These are phyloP conservation scores for Vanacampus margaritifer DNA, from an alignment of 2,113 vertebrate species.

Conservation along the genomic window DNA sequence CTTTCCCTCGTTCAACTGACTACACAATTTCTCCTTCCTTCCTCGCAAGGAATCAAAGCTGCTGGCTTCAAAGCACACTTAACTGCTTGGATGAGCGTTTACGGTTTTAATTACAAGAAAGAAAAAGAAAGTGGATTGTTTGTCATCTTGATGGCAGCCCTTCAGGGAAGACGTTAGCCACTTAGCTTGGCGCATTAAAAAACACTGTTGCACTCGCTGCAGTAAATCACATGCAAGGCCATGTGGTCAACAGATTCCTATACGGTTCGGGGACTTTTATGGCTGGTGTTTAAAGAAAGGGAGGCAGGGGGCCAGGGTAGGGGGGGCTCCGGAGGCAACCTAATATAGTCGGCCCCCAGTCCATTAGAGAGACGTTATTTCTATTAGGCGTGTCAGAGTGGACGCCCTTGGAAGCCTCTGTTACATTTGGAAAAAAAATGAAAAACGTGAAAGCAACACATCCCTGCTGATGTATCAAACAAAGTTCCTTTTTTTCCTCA, in stretches of 20 bases:
- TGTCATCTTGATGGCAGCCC: neutral
- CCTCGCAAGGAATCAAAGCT: neutral
- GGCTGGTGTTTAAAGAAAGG: slow-evolving; percentile 68
- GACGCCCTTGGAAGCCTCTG: slow-evolving; percentile 30
- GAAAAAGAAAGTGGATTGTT: neutral
- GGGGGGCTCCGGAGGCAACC: slow-evolving; percentile 44
- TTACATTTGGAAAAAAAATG: slow-evolving; percentile 66
- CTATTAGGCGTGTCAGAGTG: slow-evolving; percentile 57
- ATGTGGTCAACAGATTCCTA: slow-evolving; percentile 78
- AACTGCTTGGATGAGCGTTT: neutral
- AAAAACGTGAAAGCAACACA: slow-evolving; percentile 38
- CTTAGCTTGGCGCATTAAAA: slow-evolving; percentile 56
- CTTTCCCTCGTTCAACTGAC: neutral
- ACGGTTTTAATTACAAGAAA: neutral
- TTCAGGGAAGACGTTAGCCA: neutral
- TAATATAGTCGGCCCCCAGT: slow-evolving; percentile 60
- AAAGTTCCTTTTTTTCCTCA: neutral
- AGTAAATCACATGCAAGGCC: slow-evolving; percentile 74
- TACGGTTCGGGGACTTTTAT: slow-evolving; percentile 73
- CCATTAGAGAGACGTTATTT: slow-evolving; percentile 72
- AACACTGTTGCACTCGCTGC: slow-evolving; percentile 66
- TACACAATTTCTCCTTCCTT: neutral
- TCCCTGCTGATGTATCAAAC: too few relatives aligned
- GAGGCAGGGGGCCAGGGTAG: slow-evolving; percentile 37
- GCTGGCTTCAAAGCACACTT: neutral